Percentiles rank a stretch among this genome's conserved stretches.
Evolutionary conservation across 1,140 invertebrate species (phyloP).

Genomic region (Drosophila micromelanica): DNA sequence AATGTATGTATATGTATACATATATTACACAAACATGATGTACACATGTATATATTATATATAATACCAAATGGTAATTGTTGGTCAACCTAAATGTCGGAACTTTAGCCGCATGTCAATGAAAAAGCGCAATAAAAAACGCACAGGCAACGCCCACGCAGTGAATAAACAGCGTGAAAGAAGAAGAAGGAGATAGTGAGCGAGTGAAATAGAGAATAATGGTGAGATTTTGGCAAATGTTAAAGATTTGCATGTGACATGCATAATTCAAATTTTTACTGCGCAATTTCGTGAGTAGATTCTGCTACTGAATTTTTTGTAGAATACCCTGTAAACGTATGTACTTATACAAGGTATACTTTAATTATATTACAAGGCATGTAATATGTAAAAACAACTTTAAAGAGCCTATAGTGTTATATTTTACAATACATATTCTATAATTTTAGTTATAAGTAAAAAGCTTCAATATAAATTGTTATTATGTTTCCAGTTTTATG

Average conservation of each 20-base stretch:
- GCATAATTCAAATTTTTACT: constrained; percentile 70
- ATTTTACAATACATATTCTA: too few species aligned
- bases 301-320: constrained; percentile 51
- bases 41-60: neutral
- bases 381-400: too few species aligned
- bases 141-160: constrained; percentile 37
- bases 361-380: neutral
- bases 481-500: too few species aligned
- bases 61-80: constrained; percentile 52
- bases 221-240: constrained; percentile 60
- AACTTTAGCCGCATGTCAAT: constrained; percentile 65
- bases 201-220: neutral
- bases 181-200: constrained; percentile 1
- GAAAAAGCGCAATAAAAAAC: constrained; percentile 24
- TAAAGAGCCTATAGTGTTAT: too few species aligned
- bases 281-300: constrained; percentile 55
- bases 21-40: constrained; percentile 1
- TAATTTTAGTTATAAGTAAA: too few species aligned
- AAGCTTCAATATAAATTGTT: too few species aligned
- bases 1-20: neutral
- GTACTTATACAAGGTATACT: neutral
- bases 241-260: constrained; percentile 70
- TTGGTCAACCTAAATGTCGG: constrained; percentile 50
- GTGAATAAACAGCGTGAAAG: neutral
- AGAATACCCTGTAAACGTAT: constrained; percentile 1